A percentile compares a stretch with the other conserved stretches of the same genome.
phyloP scores from a whole-genome alignment of 1,140 invertebrate genomes.

The Amphibalanus amphitrite region DNA sequence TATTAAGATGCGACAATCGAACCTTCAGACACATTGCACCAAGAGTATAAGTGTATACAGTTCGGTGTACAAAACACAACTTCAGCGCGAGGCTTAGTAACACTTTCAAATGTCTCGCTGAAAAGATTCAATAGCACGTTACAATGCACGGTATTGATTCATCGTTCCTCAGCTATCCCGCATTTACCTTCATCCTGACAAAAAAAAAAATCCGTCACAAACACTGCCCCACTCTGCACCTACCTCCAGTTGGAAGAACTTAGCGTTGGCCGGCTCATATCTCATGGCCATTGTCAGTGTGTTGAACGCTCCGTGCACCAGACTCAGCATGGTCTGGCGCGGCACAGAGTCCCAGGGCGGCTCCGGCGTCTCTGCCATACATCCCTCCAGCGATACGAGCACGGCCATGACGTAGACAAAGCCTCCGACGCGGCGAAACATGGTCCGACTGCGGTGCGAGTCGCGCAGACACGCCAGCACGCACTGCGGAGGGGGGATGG shows the following conservation, averaged over 20 bases:
- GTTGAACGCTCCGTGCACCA: slow-evolving; percentile 81
- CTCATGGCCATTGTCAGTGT: slow-evolving; percentile 93
- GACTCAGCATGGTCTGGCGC: slow-evolving; percentile 39
- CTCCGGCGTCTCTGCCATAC: slow-evolving; percentile 35
- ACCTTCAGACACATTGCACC: too few species aligned
- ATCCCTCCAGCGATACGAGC: slow-evolving; percentile 77
- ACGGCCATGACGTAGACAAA: slow-evolving; percentile 96
- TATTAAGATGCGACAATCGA: too few species aligned
- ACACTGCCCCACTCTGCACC: too few species aligned
- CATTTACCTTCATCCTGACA: neutral
- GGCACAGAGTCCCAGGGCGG: slow-evolving; percentile 27
- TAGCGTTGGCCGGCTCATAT: slow-evolving; percentile 96
- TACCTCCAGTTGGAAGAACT: slow-evolving; percentile 92
- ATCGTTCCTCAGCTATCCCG: neutral
- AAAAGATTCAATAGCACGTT: neutral
- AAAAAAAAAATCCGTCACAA: too few species aligned
- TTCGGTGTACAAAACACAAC: too few species aligned
- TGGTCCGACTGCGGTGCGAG: slow-evolving; percentile 84
- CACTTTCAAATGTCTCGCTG: too few species aligned
- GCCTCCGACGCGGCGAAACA: slow-evolving; percentile 92
- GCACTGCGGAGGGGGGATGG: slow-evolving; percentile 1
- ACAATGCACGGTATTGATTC: neutral
- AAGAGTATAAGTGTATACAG: too few species aligned
- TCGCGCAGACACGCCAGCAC: slow-evolving; percentile 74
- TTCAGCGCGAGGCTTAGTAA: too few species aligned